Base-by-base conservation (phyloP, 2,888 invertebrate species). In the Penaeus monodon region DNA sequence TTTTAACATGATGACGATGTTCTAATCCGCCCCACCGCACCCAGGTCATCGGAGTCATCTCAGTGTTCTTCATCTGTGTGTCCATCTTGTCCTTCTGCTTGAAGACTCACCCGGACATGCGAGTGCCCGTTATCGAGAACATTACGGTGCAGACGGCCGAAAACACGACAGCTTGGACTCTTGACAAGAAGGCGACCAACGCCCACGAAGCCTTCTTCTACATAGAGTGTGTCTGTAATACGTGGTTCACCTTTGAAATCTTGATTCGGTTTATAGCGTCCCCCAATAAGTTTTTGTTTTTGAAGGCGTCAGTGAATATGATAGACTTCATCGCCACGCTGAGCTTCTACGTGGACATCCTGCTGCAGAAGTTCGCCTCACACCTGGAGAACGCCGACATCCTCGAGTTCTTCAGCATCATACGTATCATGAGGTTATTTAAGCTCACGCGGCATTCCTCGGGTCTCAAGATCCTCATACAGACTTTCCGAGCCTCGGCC, bases 21-120 rank as follows among this genome's bases (percentile, higher is more conserved):
- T 57, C 57, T 29, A 70, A 70, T 70, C 70, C 57, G 57, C 57
- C 57, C 57, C 14, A 57, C 57, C 17, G 57, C 57, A 57, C 57
- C 57, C 96, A 99, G 99, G 96, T 98, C 92, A 97, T 99, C 93
- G 99, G 99, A 91, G 96, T 99, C 91, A 95, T 99, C 93, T 99
- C 99, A 91, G 98, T 99, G 92, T 99, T 99, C 94, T 99, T 99
- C 95, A 99, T 99, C 93, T 98, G 99, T 94, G 97, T 99, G 91
- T 99, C 99, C 91, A 99, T 99, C 93, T 94, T 99, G 93, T 98
- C 99, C 91, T 99, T 99, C 94, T 99, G 99, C 94, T 95, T 99
- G 92, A 99, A 99, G 94, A 99, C 99, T 79, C 99, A 99, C 93
- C 99, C 99, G 90, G 99, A 98, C 93, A 97, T 99, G 97, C 94